A percentile compares a stretch with the other conserved stretches of the same genome.
Evolutionary conservation across 35 echinoderm and acorn worm genomes (phyloP).

Genomic region (Apostichopus japonicus): DNA sequence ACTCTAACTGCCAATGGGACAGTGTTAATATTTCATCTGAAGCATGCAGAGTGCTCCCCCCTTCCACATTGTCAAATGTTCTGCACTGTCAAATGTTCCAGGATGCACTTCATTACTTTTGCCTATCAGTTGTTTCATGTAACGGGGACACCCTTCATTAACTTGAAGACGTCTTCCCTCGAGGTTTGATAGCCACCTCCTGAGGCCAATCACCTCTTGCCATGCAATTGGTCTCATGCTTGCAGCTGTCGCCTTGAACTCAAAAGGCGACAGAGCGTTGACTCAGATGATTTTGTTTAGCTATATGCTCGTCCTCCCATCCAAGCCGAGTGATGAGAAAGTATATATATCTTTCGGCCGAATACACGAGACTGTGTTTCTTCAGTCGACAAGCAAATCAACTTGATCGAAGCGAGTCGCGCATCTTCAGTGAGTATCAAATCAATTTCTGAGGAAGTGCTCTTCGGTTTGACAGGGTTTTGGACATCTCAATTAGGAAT

Average conservation of each 20-base stretch:
- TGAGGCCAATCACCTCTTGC: background rate
- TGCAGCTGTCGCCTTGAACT: background rate
- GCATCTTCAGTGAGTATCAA: background rate
- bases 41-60: too few species aligned
- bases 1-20: too few species aligned
- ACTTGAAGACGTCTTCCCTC: background rate
- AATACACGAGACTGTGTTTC: background rate
- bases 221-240: background rate
- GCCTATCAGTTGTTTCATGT: background rate
- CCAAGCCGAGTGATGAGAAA: background rate
- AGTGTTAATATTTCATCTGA: too few species aligned
- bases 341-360: background rate
- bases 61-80: too few species aligned
- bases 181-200: background rate
- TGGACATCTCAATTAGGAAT: background rate
- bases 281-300: background rate
- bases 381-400: background rate
- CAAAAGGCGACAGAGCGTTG: background rate
- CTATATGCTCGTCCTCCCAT: background rate
- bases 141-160: background rate
- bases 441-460: background rate
- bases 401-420: background rate
- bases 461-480: background rate
- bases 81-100: too few species aligned
- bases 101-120: background rate